Percentiles rank a stretch among this genome's conserved stretches.
Evolutionary conservation across 2,113 vertebrate genomes (phyloP).

Genomic region (Sardina pilchardus): DNA sequence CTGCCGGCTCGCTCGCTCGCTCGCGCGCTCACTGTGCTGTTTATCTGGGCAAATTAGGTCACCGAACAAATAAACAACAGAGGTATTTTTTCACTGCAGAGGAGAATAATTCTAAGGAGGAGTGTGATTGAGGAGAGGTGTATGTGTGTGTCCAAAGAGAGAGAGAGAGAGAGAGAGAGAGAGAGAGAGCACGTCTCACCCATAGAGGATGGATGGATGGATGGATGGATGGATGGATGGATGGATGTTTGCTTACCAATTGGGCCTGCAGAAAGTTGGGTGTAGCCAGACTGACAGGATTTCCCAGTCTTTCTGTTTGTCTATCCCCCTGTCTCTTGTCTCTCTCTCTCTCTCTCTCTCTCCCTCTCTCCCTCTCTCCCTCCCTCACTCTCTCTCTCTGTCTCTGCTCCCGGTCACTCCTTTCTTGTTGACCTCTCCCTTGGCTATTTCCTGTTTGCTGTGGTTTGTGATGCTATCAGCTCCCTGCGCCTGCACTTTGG

Average conservation of each 20-base stretch:
- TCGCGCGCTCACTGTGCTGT: too few species aligned
- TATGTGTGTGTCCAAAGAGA: too few species aligned
- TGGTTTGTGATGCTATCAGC: not conserved
- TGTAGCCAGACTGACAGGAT: not conserved
- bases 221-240: too few species aligned
- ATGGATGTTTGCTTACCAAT: too few species aligned
- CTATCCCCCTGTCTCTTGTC: not conserved
- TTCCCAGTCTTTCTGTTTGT: not conserved
- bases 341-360: not conserved
- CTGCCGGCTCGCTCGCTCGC: not conserved
- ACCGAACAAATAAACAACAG: not conserved
- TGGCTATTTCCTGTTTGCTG: not conserved
- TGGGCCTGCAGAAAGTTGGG: too few species aligned
- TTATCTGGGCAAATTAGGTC: not conserved
- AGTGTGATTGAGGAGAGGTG: too few species aligned
- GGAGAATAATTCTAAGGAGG: too few species aligned
- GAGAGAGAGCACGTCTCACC: too few species aligned
- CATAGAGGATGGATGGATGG: not conserved
- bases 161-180: too few species aligned
- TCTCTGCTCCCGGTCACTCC: not conserved
- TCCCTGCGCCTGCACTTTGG: not conserved
- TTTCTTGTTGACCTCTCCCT: not conserved
- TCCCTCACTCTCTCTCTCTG: not conserved
- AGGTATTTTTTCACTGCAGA: not conserved
- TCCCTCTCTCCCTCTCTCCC: not conserved